Percentiles rank a stretch among this genome's conserved stretches.
Evolutionary conservation across 1,140 invertebrate species (phyloP).

Genomic region (Ceratosolen fusciceps): DNA sequence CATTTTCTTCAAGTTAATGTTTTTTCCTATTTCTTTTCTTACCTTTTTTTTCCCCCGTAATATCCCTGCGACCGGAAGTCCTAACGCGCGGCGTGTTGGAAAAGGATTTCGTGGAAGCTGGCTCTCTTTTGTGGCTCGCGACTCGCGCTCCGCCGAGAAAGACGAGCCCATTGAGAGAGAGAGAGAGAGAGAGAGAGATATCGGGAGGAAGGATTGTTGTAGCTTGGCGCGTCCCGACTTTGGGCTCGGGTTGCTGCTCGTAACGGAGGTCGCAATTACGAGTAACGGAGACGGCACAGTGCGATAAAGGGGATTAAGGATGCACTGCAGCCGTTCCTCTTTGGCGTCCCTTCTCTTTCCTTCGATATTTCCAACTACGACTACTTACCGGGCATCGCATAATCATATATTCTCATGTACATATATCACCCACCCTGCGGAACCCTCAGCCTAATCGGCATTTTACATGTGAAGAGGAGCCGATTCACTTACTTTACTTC

Average conservation of each 20-base stretch:
- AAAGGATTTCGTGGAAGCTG: conserved; percentile 46
- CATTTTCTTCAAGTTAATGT: background rate
- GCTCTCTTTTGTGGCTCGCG: conserved; percentile 15
- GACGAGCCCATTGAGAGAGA: background rate
- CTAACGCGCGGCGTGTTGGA: conserved; percentile 12
- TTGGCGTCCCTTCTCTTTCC: background rate
- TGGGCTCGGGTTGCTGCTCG: conserved; percentile 21
- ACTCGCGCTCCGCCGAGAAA: background rate
- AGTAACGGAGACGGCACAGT: conserved; percentile 31
- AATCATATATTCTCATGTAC: too few relatives aligned
- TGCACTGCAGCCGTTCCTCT: conserved; percentile 11
- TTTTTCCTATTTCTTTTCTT: too few relatives aligned
- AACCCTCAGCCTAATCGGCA: background rate
- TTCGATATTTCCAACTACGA: background rate
- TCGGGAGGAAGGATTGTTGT: conserved; percentile 24
- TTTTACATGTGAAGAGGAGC: background rate
- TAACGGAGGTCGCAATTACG: conserved; percentile 48
- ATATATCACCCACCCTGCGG: too few relatives aligned
- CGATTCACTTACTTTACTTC: background rate
- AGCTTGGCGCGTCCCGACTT: conserved; percentile 7
- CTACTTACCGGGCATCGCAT: too few relatives aligned
- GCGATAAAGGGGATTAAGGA: conserved; percentile 44
- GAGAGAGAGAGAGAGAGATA: background rate
- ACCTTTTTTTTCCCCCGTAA: conserved; percentile 42
- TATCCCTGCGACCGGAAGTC: conserved; percentile 54